A percentile compares a stretch with the other conserved stretches of the same genome.
phyloP scores from a whole-genome alignment of 2,888 invertebrate genomes.

The Pseudococcus longispinus region DNA sequence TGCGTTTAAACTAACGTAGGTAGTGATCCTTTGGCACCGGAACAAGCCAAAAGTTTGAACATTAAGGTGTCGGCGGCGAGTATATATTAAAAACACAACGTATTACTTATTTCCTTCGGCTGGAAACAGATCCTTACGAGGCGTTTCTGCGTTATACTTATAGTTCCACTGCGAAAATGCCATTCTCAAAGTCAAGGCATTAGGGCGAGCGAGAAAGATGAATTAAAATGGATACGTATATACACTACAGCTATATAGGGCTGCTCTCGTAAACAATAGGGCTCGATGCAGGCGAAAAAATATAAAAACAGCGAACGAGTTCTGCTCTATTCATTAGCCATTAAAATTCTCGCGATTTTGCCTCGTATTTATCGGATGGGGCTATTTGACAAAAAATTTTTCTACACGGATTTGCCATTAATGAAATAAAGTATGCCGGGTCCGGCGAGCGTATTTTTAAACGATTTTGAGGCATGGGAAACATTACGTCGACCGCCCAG shows the following conservation, averaged over 20 bases:
- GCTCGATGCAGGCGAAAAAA: background rate
- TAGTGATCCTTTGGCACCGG: conserved; percentile 23
- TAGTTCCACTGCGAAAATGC: background rate
- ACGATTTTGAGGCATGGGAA: background rate
- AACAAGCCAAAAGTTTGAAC: conserved; percentile 19
- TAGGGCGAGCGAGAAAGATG: background rate
- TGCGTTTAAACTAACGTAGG: background rate
- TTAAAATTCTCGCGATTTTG: background rate
- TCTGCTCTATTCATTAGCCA: conserved; percentile 5
- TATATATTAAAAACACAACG: conserved; percentile 14
- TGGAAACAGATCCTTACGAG: background rate
- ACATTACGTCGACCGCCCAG: background rate
- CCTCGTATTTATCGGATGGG: background rate
- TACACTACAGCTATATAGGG: too few relatives aligned
- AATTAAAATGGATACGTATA: background rate
- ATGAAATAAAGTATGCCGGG: background rate
- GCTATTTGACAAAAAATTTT: background rate
- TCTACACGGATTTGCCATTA: conserved; percentile 45
- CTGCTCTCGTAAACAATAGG: too few relatives aligned
- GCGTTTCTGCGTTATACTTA: background rate
- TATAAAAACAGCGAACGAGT: background rate
- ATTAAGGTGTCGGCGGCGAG: background rate
- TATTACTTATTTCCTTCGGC: background rate
- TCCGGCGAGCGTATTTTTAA: background rate
- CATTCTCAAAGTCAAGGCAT: background rate